Base-by-base conservation (phyloP, 2,888 invertebrate species). In the Plebejus anna region DNA sequence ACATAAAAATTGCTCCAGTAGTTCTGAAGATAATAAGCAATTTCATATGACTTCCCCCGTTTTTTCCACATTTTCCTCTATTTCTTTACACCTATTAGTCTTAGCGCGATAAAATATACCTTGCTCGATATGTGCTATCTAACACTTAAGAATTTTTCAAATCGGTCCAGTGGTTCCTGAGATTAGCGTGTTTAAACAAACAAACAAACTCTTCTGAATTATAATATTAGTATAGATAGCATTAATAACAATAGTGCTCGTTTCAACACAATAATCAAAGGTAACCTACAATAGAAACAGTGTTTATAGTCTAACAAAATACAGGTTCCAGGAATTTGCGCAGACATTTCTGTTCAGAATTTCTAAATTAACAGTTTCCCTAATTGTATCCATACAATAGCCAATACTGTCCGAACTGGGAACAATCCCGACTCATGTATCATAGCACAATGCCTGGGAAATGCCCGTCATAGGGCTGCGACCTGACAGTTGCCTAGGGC, bases 311-410 rank as follows among this genome's bases (percentile, higher is more conserved):
- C 55, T 4, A 55, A 16, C 16, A 55, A 55, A 55, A 16, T 16
- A 51, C 55, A 4, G 16, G 16, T 55, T 55, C 55, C 16, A 59
- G 59, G 59, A 59, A 59, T 59, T 47, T 59, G 16, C 59, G n/a
- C 22, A 59, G 6, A 2, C 9, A 28, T 61, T 61, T 28, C 61
- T 28, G 61, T 22, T 22, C 61, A 28, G 61, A 61, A 61, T 61
- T 61, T 61, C 11, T 61, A 61, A 61, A 28, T 61, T 61, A 61
- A 61, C 61, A 61, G 61, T 61, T 61, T 61, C 28, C 61, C 28
- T 28, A 22, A 61, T 61, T 61, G 61, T 61, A 61, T 61, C 22
- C 22, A n/a, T 61, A 61, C 61, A 61, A 66, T 66, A 13, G 66
- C 11, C 61, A 28, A 32, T 66, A 32, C 32, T 36, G 66, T 66